A percentile compares a stretch with the other conserved stretches of the same genome.
phyloP scores from a whole-genome alignment of 2,113 vertebrate genomes.

The Galeopterus variegatus region DNA sequence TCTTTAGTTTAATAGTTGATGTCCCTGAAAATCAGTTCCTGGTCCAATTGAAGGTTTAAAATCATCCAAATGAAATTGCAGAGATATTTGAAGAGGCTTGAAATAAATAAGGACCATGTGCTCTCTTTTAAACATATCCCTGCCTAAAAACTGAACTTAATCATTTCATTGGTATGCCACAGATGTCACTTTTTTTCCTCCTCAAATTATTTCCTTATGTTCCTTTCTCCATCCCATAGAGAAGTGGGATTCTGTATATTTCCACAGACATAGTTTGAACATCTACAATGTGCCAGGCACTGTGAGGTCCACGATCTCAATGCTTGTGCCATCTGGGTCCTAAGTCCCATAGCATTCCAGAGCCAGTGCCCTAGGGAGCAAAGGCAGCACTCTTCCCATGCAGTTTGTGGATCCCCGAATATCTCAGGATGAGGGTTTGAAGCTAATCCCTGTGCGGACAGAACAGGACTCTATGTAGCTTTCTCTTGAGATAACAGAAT shows the following conservation, averaged over 20 bases:
- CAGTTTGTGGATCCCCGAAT: neutral
- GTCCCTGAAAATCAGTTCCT: neutral
- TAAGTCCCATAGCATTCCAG: fast-evolving
- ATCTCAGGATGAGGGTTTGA: neutral
- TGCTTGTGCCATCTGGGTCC: neutral
- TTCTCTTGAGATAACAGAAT: neutral
- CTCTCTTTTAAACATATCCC: neutral
- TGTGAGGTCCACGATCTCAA: neutral
- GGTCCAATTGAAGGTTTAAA: neutral
- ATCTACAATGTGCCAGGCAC: neutral
- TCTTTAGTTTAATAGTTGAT: neutral
- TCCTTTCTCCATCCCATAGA: neutral
- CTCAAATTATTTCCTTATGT: neutral
- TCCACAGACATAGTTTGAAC: neutral
- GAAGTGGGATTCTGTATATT: neutral
- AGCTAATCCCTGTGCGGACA: neutral
- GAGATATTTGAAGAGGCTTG: neutral
- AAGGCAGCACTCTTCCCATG: fast-evolving
- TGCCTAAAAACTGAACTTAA: neutral
- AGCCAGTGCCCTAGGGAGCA: neutral
- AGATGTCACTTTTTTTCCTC: neutral
- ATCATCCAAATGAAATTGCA: conserved; percentile 1
- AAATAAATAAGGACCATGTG: neutral
- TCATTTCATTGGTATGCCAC: neutral
- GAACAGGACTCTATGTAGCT: neutral